phyloP scores from a whole-genome alignment of 1,140 invertebrate genomes.

The Drosophila quadrilineata region DNA sequence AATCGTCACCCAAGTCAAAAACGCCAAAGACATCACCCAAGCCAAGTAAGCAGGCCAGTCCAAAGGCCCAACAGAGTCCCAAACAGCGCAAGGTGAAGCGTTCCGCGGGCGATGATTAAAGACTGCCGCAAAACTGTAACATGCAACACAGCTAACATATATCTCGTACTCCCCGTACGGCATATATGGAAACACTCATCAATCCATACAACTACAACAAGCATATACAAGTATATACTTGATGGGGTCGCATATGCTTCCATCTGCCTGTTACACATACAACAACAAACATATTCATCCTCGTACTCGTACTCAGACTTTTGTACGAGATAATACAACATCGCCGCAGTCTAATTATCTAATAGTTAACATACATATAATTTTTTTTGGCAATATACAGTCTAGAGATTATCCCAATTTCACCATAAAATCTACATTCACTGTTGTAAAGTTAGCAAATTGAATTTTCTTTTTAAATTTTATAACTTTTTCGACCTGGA shows the following conservation, averaged over 20 bases:
- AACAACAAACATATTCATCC: constrained; percentile 44
- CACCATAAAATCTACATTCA: neutral
- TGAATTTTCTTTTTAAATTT: constrained; percentile 1
- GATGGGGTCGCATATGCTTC: too few species aligned
- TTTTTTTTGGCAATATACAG: constrained; percentile 42
- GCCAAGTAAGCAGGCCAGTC: constrained; percentile 73
- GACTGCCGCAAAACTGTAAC: constrained; percentile 41
- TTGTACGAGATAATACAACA: too few species aligned
- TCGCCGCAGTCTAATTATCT: constrained; percentile 17
- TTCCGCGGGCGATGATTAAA: constrained; percentile 85
- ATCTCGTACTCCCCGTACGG: too few species aligned
- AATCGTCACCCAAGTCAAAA: constrained; percentile 82
- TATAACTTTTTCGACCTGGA: constrained; percentile 25
- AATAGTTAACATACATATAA: too few species aligned
- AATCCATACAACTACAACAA: constrained; percentile 14
- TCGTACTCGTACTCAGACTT: too few species aligned
- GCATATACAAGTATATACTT: constrained; percentile 5
- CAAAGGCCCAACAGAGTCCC: constrained; percentile 85
- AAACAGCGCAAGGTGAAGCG: constrained; percentile 88
- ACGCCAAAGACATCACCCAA: constrained; percentile 82
- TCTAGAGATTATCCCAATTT: constrained; percentile 47
- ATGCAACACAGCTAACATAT: too few species aligned
- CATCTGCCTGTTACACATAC: too few species aligned
- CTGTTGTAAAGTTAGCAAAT: constrained; percentile 13
- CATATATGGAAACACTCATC: too few species aligned